phyloP scores from a whole-genome alignment of 2,113 vertebrate species.

The Lanius collurio region DNA sequence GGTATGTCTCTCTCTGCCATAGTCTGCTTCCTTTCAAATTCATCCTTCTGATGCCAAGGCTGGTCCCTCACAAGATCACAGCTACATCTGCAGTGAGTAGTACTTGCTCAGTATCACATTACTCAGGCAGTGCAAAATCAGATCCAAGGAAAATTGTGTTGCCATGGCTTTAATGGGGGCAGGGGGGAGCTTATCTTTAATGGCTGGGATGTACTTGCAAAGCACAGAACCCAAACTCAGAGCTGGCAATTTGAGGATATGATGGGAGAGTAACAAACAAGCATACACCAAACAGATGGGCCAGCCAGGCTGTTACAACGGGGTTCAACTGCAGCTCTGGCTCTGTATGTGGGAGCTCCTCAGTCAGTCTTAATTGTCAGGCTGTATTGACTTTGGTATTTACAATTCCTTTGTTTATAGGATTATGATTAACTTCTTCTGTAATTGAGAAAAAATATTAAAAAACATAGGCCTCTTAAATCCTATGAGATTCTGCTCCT shows the following conservation, averaged over 20 bases:
- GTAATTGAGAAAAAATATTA: not conserved
- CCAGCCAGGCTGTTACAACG: slow-evolving; percentile 2
- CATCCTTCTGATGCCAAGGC: not conserved
- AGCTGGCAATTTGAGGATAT: not conserved
- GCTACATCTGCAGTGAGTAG: not conserved
- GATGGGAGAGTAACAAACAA: slow-evolving; percentile 19
- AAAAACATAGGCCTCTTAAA: not conserved
- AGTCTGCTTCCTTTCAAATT: not conserved
- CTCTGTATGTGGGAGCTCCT: not conserved
- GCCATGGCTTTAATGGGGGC: not conserved
- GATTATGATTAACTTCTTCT: not conserved
- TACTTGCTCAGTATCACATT: not conserved
- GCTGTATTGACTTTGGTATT: not conserved
- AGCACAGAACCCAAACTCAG: not conserved
- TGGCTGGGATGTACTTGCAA: not conserved
- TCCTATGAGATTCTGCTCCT: not conserved
- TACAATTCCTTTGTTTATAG: not conserved
- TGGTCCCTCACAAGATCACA: not conserved
- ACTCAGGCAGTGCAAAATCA: not conserved
- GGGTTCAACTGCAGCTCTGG: slow-evolving; percentile 7
- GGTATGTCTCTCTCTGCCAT: not conserved
- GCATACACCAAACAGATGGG: slow-evolving; percentile 11
- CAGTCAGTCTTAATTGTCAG: not conserved
- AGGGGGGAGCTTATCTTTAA: not conserved
- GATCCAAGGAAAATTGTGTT: not conserved